A percentile compares a stretch with the other conserved stretches of the same genome.
Conservation (phyloP, 2,888 invertebrate species). For the Andricus curvator region DNA sequence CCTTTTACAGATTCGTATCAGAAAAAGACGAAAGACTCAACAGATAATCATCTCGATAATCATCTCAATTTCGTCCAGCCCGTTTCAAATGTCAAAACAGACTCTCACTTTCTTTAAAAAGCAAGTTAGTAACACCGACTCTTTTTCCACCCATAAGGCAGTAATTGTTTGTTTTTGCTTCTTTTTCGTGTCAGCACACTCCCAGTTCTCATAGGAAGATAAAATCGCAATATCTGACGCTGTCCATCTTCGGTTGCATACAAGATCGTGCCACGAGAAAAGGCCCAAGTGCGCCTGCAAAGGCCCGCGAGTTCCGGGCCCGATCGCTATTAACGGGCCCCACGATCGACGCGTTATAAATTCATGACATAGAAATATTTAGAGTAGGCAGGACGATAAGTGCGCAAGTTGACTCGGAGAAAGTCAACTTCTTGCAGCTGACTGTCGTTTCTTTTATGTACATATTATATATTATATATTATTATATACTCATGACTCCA, state of each 20-base stretch:
- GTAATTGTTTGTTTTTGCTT: neutral
- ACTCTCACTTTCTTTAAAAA: neutral
- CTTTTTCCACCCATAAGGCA: neutral
- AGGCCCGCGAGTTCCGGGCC: conserved; percentile 43
- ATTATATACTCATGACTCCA: neutral
- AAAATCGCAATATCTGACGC: conserved; percentile 25
- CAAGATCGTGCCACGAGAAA: conserved; percentile 34
- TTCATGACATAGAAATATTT: conserved; percentile 70
- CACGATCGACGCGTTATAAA: conserved; percentile 61
- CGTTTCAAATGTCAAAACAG: neutral
- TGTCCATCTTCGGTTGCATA: conserved; percentile 33
- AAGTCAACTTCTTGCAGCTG: conserved; percentile 55
- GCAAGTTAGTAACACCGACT: neutral
- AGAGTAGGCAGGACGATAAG: conserved; percentile 69
- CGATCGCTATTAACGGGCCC: conserved; percentile 44
- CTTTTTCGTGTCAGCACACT: neutral
- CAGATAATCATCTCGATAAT: neutral
- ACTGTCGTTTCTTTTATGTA: conserved; percentile 17
- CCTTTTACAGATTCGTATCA: too few species aligned
- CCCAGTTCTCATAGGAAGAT: conserved; percentile 15
- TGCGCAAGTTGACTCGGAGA: conserved; percentile 52
- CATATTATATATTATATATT: conserved; percentile 12
- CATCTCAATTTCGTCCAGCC: neutral
- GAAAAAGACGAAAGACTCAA: neutral
- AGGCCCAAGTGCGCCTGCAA: neutral